Conservation (phyloP, 1,140 invertebrate species). For the Bombus ignitus region DNA sequence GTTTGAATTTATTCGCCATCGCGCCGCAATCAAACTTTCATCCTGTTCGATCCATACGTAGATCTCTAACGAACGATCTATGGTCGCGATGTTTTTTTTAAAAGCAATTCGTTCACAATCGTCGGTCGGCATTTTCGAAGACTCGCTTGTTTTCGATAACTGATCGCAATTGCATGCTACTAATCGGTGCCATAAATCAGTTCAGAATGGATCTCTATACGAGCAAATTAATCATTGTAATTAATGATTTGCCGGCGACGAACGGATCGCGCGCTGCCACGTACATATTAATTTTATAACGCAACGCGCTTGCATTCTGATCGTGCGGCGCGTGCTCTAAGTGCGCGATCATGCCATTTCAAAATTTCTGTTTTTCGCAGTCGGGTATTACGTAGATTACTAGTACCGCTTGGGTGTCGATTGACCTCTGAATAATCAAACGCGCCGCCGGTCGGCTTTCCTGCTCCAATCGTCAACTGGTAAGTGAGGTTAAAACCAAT, state of each 20-base stretch:
- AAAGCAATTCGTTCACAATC: not conserved
- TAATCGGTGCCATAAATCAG: slow-evolving; percentile 25
- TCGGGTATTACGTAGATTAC: not conserved
- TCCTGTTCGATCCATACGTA: not conserved
- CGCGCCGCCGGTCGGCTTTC: not conserved
- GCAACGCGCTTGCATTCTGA: slow-evolving; percentile 2
- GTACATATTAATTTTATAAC: slow-evolving; percentile 47
- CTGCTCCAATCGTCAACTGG: not conserved
- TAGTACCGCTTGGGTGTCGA: not conserved
- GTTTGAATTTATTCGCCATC: slow-evolving; percentile 5
- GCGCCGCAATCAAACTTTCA: slow-evolving; percentile 16
- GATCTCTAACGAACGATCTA: not conserved
- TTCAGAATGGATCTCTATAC: not conserved
- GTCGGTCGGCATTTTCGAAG: not conserved
- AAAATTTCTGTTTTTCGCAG: not conserved
- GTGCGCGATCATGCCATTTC: not conserved
- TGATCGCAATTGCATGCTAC: not conserved
- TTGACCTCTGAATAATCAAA: slow-evolving; percentile 18
- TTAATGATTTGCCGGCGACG: slow-evolving; percentile 26
- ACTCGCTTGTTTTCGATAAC: not conserved
- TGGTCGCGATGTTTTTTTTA: not conserved
- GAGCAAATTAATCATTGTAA: slow-evolving; percentile 35
- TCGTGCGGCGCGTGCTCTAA: not conserved
- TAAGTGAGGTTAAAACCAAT: slow-evolving; percentile 1
- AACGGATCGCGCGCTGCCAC: not conserved